Conservation (phyloP, 2,797 vertebrate species). For the Acipenser oxyrinchus region DNA sequence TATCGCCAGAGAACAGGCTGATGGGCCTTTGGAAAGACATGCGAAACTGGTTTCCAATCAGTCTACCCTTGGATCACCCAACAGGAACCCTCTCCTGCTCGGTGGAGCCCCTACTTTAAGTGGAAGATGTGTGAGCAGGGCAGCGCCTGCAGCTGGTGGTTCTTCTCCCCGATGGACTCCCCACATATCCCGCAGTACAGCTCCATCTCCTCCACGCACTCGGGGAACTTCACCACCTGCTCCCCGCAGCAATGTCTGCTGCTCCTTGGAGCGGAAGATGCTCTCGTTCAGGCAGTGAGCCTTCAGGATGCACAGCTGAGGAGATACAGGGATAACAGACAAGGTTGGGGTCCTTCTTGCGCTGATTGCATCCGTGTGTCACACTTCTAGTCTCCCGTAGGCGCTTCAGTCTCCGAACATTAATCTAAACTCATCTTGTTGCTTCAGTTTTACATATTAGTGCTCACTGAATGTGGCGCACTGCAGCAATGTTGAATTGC, state of each 20-base stretch:
- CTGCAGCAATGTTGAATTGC: too few relatives aligned
- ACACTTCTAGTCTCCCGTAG: too few relatives aligned
- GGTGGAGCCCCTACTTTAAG: slow-evolving; percentile 68
- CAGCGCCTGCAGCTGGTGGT: slow-evolving; percentile 92
- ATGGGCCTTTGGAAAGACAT: neutral
- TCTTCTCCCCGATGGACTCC: slow-evolving; percentile 92
- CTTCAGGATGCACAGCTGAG: slow-evolving; percentile 78
- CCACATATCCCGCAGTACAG: slow-evolving; percentile 98
- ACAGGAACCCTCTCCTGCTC: neutral
- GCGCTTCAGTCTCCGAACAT: too few relatives aligned
- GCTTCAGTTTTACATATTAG: too few relatives aligned
- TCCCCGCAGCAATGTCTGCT: slow-evolving; percentile 77
- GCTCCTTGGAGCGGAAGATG: slow-evolving; percentile 76
- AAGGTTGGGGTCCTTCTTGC: too few relatives aligned
- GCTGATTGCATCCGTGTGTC: too few relatives aligned
- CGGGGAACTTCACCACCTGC: slow-evolving; percentile 93
- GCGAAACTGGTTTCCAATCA: neutral
- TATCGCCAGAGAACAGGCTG: neutral
- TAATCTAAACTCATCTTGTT: too few relatives aligned
- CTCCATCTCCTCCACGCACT: slow-evolving; percentile 95
- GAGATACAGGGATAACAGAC: too few relatives aligned
- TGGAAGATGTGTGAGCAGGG: slow-evolving; percentile 98
- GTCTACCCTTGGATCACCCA: neutral
- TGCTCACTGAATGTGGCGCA: too few relatives aligned
- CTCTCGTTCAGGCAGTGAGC: slow-evolving; percentile 84